A percentile compares a stretch with the other conserved stretches of the same genome.
phyloP scores from a whole-genome alignment of 53 echinoderm and acorn worm genomes.

The Zoroaster sp. region DNA sequence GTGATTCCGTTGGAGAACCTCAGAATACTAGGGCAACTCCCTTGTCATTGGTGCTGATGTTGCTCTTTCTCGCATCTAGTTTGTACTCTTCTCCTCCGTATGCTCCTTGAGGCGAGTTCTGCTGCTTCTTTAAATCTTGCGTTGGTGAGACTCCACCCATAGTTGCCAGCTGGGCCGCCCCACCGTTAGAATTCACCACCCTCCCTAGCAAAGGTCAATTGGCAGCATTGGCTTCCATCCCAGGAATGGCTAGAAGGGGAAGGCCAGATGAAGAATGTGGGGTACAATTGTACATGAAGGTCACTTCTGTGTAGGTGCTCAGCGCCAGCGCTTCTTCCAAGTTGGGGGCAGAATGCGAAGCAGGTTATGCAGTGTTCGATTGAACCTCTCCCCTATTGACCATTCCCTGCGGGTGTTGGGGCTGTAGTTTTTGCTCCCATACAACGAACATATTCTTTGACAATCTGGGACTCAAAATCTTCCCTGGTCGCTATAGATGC shows the following conservation, averaged over 20 bases:
- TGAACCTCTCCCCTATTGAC: slow-evolving; percentile 25
- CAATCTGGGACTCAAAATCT: slow-evolving; percentile 27
- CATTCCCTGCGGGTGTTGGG: slow-evolving; percentile 15
- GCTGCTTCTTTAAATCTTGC: not conserved
- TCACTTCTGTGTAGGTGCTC: slow-evolving; percentile 27
- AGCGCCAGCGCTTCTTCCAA: slow-evolving; percentile 18
- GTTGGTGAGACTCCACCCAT: not conserved
- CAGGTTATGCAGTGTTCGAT: not conserved
- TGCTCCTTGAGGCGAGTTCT: not conserved
- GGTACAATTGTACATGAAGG: slow-evolving; percentile 34
- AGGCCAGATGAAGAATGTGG: slow-evolving; percentile 23
- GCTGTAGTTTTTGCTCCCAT: not conserved
- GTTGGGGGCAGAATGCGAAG: slow-evolving; percentile 5
- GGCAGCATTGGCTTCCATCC: slow-evolving; percentile 10
- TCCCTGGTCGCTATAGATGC: slow-evolving; percentile 47
- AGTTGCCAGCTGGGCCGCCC: not conserved
- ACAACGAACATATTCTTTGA: not conserved
- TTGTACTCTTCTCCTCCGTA: not conserved
- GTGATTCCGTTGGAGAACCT: slow-evolving; percentile 22
- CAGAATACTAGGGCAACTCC: not conserved
- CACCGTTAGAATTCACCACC: not conserved
- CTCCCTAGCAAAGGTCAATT: not conserved
- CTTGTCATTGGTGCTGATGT: slow-evolving; percentile 1
- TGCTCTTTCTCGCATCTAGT: not conserved
- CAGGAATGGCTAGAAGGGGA: not conserved